Conservation (phyloP, 2,888 invertebrate species). For the Tenthredo livida region DNA sequence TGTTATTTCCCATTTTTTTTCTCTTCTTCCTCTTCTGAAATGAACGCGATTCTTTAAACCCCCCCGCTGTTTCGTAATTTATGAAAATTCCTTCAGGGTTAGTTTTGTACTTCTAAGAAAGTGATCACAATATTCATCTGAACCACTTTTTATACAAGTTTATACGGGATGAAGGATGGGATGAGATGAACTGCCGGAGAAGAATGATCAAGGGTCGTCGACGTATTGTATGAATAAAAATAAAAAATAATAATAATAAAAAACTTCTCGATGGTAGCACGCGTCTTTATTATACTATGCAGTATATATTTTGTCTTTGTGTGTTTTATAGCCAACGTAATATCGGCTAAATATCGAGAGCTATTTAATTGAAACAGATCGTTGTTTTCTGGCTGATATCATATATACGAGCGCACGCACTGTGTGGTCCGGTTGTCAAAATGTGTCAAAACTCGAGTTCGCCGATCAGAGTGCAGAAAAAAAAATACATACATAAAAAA, state of each 20-base stretch:
- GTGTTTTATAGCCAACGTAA: neutral
- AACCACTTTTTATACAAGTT: neutral
- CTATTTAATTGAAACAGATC: neutral
- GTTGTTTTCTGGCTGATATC: constrained; percentile 67
- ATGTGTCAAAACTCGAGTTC: constrained; percentile 77
- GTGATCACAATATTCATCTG: neutral
- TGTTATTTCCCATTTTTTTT: neutral
- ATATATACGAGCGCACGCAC: constrained; percentile 62
- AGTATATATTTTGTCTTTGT: neutral
- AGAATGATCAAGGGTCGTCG: neutral
- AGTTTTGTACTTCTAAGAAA: neutral
- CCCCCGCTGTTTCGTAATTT: neutral
- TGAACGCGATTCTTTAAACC: neutral
- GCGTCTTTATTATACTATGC: neutral
- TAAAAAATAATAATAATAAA: neutral
- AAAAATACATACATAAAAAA: constrained; percentile 56
- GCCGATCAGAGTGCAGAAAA: constrained; percentile 61
- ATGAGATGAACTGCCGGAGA: neutral
- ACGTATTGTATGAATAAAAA: neutral
- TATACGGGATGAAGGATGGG: neutral
- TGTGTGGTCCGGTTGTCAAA: constrained; percentile 77
- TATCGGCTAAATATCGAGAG: neutral
- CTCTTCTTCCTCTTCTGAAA: neutral
- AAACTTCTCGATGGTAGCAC: neutral
- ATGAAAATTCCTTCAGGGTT: neutral